phyloP scores from a whole-genome alignment of 2,888 invertebrate genomes.

The Drosophila stalkeri region DNA sequence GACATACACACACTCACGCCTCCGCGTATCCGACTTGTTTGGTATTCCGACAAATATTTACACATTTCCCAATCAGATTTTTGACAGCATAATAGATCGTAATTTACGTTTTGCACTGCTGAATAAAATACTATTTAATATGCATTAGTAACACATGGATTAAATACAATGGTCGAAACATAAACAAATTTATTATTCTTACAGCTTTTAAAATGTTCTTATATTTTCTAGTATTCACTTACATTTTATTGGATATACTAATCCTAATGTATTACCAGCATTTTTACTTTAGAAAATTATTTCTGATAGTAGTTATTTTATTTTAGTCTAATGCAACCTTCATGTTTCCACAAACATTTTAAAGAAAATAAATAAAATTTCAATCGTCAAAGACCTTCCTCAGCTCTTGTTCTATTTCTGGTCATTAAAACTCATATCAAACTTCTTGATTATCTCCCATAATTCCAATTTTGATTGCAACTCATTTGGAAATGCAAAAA shows the following conservation, averaged over 20 bases:
- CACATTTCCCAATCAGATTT: not conserved
- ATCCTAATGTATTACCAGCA: not conserved
- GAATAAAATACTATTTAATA: not conserved
- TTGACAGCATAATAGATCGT: constrained; percentile 2
- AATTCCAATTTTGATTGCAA: not conserved
- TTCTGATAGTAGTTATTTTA: not conserved
- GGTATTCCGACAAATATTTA: not conserved
- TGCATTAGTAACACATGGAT: not conserved
- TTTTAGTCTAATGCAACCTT: not conserved
- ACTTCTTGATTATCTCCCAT: not conserved
- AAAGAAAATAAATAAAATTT: not conserved
- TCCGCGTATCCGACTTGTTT: not conserved
- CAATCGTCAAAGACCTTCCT: not conserved
- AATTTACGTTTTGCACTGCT: not conserved
- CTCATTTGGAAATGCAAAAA: not conserved
- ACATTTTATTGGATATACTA: not conserved
- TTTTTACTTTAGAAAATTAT: not conserved
- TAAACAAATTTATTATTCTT: not conserved
- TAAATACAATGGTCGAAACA: not conserved
- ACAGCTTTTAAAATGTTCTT: not conserved
- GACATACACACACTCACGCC: not conserved
- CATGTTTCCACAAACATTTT: not conserved
- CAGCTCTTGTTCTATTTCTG: not conserved
- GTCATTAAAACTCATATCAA: not conserved
- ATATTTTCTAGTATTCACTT: not conserved